Percentiles rank a stretch among this genome's conserved stretches.
Conservation (phyloP, 2,888 invertebrate species). For the Operophtera brumata region DNA sequence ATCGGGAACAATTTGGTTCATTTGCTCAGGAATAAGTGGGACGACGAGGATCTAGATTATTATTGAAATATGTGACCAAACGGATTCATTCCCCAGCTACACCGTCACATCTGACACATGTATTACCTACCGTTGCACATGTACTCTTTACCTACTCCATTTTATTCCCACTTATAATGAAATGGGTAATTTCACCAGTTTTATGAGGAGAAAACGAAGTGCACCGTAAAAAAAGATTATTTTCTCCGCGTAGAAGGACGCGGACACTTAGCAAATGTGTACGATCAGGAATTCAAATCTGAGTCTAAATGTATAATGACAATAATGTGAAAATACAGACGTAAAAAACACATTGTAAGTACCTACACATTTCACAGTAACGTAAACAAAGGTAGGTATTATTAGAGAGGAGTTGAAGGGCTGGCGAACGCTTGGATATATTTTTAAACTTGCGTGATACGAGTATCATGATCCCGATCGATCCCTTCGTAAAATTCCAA, state of each 20-base stretch:
- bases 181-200: slow-evolving; percentile 22
- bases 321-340: slow-evolving; percentile 38
- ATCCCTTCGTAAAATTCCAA: slow-evolving; percentile 57
- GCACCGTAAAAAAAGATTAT: slow-evolving; percentile 12
- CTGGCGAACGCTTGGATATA: slow-evolving; percentile 46
- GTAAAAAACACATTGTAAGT: slow-evolving; percentile 41
- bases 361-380: slow-evolving; percentile 48
- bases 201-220: slow-evolving; percentile 30
- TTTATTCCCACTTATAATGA: slow-evolving; percentile 21
- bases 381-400: slow-evolving; percentile 66
- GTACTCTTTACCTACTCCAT: slow-evolving; percentile 17
- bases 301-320: slow-evolving; percentile 38
- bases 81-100: slow-evolving; percentile 12
- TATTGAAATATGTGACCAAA: slow-evolving; percentile 30
- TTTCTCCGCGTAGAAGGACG: slow-evolving; percentile 10
- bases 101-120: slow-evolving; percentile 3
- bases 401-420: slow-evolving; percentile 56
- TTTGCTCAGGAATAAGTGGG: slow-evolving; percentile 48
- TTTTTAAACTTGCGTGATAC: slow-evolving; percentile 57
- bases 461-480: slow-evolving; percentile 56
- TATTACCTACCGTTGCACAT: slow-evolving; percentile 14
- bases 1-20: slow-evolving; percentile 61
- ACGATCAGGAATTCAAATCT: slow-evolving; percentile 27
- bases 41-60: slow-evolving; percentile 36
- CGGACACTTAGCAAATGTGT: slow-evolving; percentile 15